Evolutionary conservation across 2,888 invertebrate genomes (phyloP).

Genomic region (Oasisia sp.): DNA sequence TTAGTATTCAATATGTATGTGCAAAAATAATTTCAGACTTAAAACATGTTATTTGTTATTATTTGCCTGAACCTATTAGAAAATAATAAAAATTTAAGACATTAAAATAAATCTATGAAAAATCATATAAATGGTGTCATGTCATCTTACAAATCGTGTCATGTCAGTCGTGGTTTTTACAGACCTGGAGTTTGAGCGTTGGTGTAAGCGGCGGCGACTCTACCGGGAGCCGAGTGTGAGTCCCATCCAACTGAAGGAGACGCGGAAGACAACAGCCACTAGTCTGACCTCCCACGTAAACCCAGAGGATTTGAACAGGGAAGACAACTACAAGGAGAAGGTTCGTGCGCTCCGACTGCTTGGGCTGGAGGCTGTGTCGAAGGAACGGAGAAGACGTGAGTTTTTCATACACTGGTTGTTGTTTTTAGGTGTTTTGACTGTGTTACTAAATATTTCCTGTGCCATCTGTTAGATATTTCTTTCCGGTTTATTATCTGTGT

Average conservation of each 20-base stretch:
- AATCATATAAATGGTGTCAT: too few species aligned
- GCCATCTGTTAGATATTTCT: not conserved
- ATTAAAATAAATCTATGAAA: too few species aligned
- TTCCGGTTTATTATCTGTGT: not conserved
- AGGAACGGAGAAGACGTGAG: slow-evolving; percentile 49
- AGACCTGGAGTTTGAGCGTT: slow-evolving; percentile 56
- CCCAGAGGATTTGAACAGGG: slow-evolving; percentile 48
- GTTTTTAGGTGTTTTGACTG: not conserved
- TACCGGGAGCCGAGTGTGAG: slow-evolving; percentile 53
- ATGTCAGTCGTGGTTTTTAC: slow-evolving; percentile 20
- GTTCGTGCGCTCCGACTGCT: slow-evolving; percentile 49
- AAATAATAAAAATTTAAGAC: too few species aligned
- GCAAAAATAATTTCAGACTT: too few species aligned
- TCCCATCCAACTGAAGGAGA: slow-evolving; percentile 38
- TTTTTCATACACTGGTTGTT: not conserved
- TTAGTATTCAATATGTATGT: too few species aligned
- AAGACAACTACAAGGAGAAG: slow-evolving; percentile 51
- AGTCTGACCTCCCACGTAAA: not conserved
- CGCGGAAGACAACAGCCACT: not conserved
- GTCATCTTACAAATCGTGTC: not conserved
- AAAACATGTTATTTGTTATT: too few species aligned
- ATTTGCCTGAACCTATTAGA: too few species aligned
- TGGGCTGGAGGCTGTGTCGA: slow-evolving; percentile 46
- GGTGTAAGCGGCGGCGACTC: slow-evolving; percentile 49
- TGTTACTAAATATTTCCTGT: not conserved